Base-by-base conservation (phyloP, 1,140 invertebrate species). In the Zaprionus lachaisei region DNA sequence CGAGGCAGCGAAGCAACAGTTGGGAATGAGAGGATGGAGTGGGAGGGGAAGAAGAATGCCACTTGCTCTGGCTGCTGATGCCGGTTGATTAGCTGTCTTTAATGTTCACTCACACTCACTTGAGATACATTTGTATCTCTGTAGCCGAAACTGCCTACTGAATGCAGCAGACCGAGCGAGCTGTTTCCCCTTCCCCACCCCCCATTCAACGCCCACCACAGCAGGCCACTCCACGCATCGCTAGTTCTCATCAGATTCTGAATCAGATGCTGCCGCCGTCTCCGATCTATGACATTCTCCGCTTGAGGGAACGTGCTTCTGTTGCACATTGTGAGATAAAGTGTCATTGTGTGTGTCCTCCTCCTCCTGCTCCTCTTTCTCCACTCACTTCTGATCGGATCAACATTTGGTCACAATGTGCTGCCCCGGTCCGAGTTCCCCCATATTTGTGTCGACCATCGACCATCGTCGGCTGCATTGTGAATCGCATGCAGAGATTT, bases 261-360 rank as follows among this genome's bases (percentile, higher is more conserved):
- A 89, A 80, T 83, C 67, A 28, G 63, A 73, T 65, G 61, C 62
- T 64, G 26, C 41, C 49, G 70, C 44, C 56, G 67, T 51, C 64
- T 69, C 77, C 81, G 85, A 90, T 90, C 85, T 90, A 81, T 82
- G 80, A 72, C 81, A 90, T 77, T 90, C 86, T 90, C 76, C 85
- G 85, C 85, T 89, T 89, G 69, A 89, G 64, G 80, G 85, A 90
- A 89, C 85, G 85, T 89, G 85, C 85, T 90, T 78, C 85, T 80
- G 79, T 85, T 85, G 85, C 86, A 89, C 81, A 89, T 81, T 90
- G 47, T 65, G 70, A 89, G 85, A 85, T 89, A 89, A 85, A 89
- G 79, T 90, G 85, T 90, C 85, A 89, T 87, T 87, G 84, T 87
- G 71, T n/a, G n/a, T n/a, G n/a, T n/a, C 26, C 60, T 17, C 6